phyloP scores from a whole-genome alignment of 2,113 vertebrate species.

The Myrmecobius fasciatus region DNA sequence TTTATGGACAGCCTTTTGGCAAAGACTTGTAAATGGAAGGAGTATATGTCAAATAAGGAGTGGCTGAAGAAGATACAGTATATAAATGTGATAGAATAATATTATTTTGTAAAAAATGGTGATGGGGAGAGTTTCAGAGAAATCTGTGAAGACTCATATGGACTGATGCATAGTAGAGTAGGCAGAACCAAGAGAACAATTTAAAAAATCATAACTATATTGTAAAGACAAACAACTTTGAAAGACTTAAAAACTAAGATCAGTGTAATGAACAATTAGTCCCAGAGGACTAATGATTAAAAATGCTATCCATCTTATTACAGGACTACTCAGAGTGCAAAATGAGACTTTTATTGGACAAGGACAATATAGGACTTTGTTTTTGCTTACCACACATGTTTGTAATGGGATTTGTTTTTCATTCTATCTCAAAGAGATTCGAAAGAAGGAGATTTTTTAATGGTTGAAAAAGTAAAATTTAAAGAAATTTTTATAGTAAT shows the following conservation, averaged over 20 bases:
- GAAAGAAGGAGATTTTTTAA: background rate
- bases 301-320: background rate
- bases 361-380: background rate
- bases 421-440: background rate
- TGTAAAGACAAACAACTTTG: background rate
- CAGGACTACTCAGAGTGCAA: background rate
- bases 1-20: background rate
- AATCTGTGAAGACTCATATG: background rate
- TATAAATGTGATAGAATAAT: background rate
- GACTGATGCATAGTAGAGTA: background rate
- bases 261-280: background rate
- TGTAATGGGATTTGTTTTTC: background rate
- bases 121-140: background rate
- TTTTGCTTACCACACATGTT: background rate
- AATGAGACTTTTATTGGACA: background rate
- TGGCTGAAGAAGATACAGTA: background rate
- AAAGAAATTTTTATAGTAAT: background rate
- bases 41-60: background rate
- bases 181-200: background rate
- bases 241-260: background rate
- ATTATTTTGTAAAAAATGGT: background rate
- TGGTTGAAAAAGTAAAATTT: background rate
- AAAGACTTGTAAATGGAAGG: background rate
- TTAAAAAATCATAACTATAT: background rate
- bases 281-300: background rate